Evolutionary conservation across 2,797 vertebrate genomes (phyloP), one percentile per base, ranked within the genome.

Genomic region (Jordanella pulchra): DNA sequence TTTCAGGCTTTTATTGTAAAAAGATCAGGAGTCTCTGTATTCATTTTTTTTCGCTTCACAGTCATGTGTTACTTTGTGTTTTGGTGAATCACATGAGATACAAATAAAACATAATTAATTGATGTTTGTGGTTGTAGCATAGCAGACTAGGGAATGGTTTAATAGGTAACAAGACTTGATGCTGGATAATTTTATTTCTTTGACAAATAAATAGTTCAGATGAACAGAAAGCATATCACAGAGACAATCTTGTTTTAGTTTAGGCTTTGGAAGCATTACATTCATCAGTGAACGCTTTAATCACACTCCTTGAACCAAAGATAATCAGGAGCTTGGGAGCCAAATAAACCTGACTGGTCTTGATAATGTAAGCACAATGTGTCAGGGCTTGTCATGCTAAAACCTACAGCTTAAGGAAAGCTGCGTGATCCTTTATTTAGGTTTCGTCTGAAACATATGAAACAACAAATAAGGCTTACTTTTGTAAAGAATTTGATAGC

Each of bases 281-380:
- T 69, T 73, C n/a, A 81, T 72, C 53, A 80, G 45, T 65, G 60
- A 82, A 48, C 23, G 50, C 39, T 81, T 56, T 76, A 78, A 77
- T 84, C 80, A 32, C 50, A 75, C 54, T 68, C 50, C 30, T 9
- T 72, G 65, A 78, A 48, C 0, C 28, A 53, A 48, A 63, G 63
- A n/a, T 70, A 72, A 70, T 54, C 18, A 7, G 30, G 27, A 79
- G 76, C 30, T 74, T 72, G 54, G 23, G 56, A 81, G 67, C 55
- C 75, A 84, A 58, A 68, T 28, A 73, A 80, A 75, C 74, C 58
- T 75, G 76, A 53, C 58, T 76, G 71, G 44, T 79, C 58, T 35
- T 68, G 58, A 74, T 70, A 84, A 77, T 73, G 53, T 75, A 83
- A 87, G 87, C 74, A 76, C 9, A 69, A 35, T 66, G 50, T 76